Percentiles rank a stretch among this genome's conserved stretches.
Conservation (phyloP, 2,113 vertebrate genomes). For the Dicaeum eximium region DNA sequence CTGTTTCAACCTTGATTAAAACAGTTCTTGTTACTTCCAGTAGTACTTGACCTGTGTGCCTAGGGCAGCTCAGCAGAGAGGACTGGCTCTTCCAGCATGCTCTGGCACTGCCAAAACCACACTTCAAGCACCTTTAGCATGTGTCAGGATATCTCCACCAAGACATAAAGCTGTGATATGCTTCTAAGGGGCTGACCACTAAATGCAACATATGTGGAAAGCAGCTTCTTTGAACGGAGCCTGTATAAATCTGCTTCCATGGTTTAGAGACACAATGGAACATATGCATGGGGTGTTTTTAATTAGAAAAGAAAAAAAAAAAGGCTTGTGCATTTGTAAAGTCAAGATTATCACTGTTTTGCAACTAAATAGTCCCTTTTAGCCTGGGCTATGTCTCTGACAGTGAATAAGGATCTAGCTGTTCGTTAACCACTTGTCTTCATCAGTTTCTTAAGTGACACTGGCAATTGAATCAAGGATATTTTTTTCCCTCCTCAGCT, state of each 20-base stretch:
- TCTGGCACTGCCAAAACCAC: not conserved
- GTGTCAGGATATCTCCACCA: not conserved
- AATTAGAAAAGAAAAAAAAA: not conserved
- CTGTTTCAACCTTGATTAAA: not conserved
- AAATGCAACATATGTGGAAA: not conserved
- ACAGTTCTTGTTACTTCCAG: not conserved
- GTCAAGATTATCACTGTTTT: not conserved
- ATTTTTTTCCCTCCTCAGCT: not conserved
- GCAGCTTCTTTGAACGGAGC: not conserved
- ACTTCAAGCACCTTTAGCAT: not conserved
- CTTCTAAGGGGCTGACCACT: not conserved
- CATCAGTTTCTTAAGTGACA: slow-evolving; percentile 42
- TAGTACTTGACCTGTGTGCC: not conserved
- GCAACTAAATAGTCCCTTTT: not conserved
- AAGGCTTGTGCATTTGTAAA: not conserved
- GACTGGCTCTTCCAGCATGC: not conserved
- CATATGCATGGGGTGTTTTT: fast-evolving
- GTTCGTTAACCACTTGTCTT: not conserved
- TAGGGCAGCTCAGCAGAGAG: not conserved
- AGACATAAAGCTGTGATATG: not conserved
- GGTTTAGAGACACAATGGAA: not conserved
- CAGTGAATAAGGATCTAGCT: not conserved
- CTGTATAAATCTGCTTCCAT: not conserved
- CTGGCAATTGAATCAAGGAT: slow-evolving; percentile 9
- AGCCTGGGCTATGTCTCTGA: not conserved